A percentile compares a stretch with the other conserved stretches of the same genome.
Evolutionary conservation across 2,888 invertebrate species (phyloP).

Genomic region (Mythimna vitellina): DNA sequence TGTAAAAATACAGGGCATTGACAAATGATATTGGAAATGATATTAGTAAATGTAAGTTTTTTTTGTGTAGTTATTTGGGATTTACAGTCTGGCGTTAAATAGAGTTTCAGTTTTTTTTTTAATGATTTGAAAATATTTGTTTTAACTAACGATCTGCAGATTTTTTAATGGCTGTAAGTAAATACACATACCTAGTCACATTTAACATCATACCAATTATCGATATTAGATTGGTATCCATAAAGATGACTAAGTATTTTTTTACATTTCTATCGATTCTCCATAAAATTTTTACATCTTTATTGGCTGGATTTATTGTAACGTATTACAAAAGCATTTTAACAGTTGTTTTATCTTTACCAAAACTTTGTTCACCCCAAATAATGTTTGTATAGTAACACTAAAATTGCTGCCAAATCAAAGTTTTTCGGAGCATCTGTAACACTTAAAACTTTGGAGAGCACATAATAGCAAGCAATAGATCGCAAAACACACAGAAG

Average conservation of each 20-base stretch:
- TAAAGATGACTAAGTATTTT: too few relatives aligned
- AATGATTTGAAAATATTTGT: neutral
- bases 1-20: constrained; percentile 66
- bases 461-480: constrained; percentile 68
- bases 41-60: constrained; percentile 26
- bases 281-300: constrained; percentile 4
- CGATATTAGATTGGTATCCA: constrained; percentile 6
- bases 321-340: neutral
- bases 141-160: too few relatives aligned
- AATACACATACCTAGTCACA: neutral
- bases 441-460: constrained; percentile 64
- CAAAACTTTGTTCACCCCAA: constrained; percentile 18
- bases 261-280: constrained; percentile 5
- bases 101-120: neutral
- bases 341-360: constrained; percentile 14
- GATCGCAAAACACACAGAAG: constrained; percentile 68
- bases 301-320: neutral
- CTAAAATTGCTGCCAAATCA: constrained; percentile 46
- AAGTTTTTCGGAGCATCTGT: constrained; percentile 62
- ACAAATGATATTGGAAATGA: constrained; percentile 57
- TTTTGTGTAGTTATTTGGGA: neutral
- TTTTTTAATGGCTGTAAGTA: neutral
- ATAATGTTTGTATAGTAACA: constrained; percentile 14
- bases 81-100: neutral
- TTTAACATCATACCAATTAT: constrained; percentile 10